Percentiles rank a stretch among this genome's conserved stretches.
Conservation (phyloP, 2,113 vertebrate genomes). For the Archilochus colubris region DNA sequence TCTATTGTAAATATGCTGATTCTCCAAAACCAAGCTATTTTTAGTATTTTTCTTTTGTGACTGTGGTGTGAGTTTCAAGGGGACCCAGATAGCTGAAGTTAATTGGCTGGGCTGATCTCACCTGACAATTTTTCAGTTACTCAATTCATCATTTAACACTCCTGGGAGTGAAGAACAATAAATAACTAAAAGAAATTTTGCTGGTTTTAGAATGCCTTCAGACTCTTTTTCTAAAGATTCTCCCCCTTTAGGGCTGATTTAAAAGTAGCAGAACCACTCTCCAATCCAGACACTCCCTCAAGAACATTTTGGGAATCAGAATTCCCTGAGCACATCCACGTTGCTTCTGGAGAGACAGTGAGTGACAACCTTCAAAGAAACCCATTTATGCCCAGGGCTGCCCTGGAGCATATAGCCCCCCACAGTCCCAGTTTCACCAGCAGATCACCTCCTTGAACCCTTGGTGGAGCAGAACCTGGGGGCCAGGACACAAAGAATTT, state of each 20-base stretch:
- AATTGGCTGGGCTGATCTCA: neutral
- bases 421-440: neutral
- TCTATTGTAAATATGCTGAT: neutral
- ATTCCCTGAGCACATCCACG: neutral
- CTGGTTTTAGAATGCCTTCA: neutral
- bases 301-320: neutral
- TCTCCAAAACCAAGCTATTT: neutral
- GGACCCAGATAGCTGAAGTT: neutral
- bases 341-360: neutral
- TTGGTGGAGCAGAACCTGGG: fast-evolving
- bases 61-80: neutral
- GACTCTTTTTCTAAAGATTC: slow-evolving; percentile 40
- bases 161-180: neutral
- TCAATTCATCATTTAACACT: neutral
- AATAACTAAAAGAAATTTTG: neutral
- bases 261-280: neutral
- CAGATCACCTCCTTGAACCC: neutral
- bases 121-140: neutral
- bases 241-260: neutral
- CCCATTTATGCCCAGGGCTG: neutral
- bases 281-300: neutral
- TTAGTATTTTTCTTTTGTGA: slow-evolving; percentile 5
- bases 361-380: neutral
- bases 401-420: neutral
- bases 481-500: neutral